Base-by-base conservation (phyloP, 2,113 vertebrate species). In the Penelope pileata region DNA sequence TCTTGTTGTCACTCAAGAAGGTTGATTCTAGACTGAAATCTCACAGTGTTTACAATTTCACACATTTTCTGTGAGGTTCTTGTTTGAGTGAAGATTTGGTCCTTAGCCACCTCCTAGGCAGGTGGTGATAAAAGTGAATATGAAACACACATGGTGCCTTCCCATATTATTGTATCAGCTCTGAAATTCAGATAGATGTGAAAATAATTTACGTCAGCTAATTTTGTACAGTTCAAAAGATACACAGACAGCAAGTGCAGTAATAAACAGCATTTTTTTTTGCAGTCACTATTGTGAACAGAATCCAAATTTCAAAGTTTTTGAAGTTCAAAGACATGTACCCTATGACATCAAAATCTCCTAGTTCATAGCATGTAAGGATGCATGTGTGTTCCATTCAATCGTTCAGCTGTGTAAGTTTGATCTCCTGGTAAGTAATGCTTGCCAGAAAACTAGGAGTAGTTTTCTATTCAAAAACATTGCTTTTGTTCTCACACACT, bases 401-500 rank as follows among this genome's bases (percentile, higher is more conserved):
- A 68, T n/a, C 36, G 27, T 12, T 83, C 51, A 95, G 51, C n/a
- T 36, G 38, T n/a, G 26, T n/a, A 70, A 32, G 22, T 78, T 29
- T 68, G 38, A 56, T 36, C 56, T 81, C 69, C 30, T n/a, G 7
- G 48, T 24, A 48, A 68, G 45, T 64, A 60, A 87, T 0, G 66
- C 95, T 96, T 96, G 93, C 83, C 80, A 91, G 93, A 93, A 95
- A 96, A 93, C 86, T 16, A 88, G 56, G 29, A 91, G 58, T 1
- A 45, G 83, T 88, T 94, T 95, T 90, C 94, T 40, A 18, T 48
- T 86, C 17, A 75, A 84, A 96, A 96, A 95, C 94, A 95, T 95
- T 94, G 91, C 93, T 90, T 94, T 86, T 91, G 42, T 84, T 82
- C 76, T 70, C 60, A 85, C 42, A 70, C 16, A 5, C 1, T 29